Base-by-base conservation (phyloP, 1,140 invertebrate species). In the Calephelis virginiensis region DNA sequence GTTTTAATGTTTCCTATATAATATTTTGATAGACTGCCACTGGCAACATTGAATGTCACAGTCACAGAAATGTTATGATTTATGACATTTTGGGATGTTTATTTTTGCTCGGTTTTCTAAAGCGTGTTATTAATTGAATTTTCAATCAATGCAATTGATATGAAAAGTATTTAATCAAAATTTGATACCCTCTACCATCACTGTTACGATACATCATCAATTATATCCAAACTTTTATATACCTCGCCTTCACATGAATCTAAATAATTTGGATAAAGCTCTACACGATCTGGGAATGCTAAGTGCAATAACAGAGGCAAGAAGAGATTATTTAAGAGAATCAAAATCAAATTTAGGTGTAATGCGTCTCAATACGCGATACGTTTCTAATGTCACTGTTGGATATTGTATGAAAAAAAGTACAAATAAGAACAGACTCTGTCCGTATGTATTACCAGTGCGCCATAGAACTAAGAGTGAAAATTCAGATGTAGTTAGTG, bases 381-480 rank as follows among this genome's bases (percentile, higher is more conserved):
- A 91, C 69, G 89, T 93, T 8, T 93, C 92, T 13, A 93, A 92
- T 72, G 92, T 93, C 56, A 92, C 92, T 12, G 92, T 93, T 65
- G 93, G 92, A 0, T 92, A 92, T 73, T 91, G 91, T 70, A 92
- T 93, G 82, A 92, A 92, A 75, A 76, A 84, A 72, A 80, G 82
- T 56, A 80, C 88, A 61, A 86, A 87, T 56, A 92, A 90, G 78
- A 89, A 87, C 83, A 86, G 91, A 74, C 80, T 90, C 38, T 91
- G 87, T 62, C 91, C 91, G 11, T 92, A 92, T 72, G 79, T 86
- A 46, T 74, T 92, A 53, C 91, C 91, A 17, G 88, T 93, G 63
- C 82, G 93, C 68, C 92, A 92, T 70, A 83, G 93, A 80, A 93
- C 93, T 67, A 92, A 92, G 77, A 93, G 93, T 79, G 93, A 93